Evolutionary conservation across 2,888 invertebrate species (phyloP).

Genomic region (Nymphalis urticae): DNA sequence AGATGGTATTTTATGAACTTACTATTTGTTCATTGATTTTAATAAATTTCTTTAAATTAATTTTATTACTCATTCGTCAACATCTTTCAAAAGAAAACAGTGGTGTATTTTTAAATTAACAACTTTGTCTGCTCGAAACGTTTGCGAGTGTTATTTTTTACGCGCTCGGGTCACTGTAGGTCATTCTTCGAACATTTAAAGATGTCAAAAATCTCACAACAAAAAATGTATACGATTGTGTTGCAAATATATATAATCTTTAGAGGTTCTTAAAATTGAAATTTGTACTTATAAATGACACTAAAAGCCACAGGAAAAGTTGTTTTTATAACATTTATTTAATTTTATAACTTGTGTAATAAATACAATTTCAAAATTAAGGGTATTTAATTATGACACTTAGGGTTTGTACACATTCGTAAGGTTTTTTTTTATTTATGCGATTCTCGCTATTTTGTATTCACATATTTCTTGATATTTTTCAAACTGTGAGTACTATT

Average conservation of each 20-base stretch:
- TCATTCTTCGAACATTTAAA: conserved; percentile 15
- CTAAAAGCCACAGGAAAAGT: conserved; percentile 25
- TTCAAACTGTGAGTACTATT: no score
- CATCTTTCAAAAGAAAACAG: neutral
- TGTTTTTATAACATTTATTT: conserved; percentile 17
- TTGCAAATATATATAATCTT: conserved; percentile 17
- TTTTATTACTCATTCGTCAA: neutral
- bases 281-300: conserved; percentile 18
- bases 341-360: conserved; percentile 19
- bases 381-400: conserved; percentile 12
- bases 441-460: no score
- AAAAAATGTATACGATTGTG: conserved; percentile 5
- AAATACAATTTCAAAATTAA: conserved; percentile 21
- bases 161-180: conserved; percentile 19
- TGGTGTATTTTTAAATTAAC: neutral
- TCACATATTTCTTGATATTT: no score
- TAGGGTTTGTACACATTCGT: neutral
- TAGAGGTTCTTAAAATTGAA: conserved; percentile 16
- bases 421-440: no score
- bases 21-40: no score
- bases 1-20: no score
- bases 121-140: conserved; percentile 2
- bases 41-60: neutral
- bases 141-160: neutral
- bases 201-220: conserved; percentile 6